These are phyloP conservation scores for Tarsius wallacei DNA, from an alignment of 2,797 vertebrate genomes.

Conservation along the genomic window DNA sequence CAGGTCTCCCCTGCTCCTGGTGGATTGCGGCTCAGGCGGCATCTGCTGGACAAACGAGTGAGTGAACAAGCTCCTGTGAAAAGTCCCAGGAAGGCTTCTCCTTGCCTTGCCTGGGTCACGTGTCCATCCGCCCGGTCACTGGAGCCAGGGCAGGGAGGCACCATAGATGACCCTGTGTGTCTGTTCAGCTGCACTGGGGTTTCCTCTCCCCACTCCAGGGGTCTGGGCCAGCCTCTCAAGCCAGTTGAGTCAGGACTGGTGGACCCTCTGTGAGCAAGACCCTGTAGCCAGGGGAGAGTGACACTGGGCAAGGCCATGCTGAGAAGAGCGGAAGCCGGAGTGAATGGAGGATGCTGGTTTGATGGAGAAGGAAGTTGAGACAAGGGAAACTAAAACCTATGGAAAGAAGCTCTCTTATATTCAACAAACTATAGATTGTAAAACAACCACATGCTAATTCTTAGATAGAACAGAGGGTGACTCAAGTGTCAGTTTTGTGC, in stretches of 20 bases:
- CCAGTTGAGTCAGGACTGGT: neutral
- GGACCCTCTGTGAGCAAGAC: neutral
- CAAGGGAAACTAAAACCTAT: neutral
- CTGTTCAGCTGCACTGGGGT: neutral
- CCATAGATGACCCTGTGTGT: neutral
- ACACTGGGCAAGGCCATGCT: neutral
- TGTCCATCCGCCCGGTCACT: neutral
- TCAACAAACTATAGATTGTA: too few species aligned
- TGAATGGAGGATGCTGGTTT: neutral
- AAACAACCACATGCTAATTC: rapidly evolving
- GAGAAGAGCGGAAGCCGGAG: neutral
- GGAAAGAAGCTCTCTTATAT: neutral
- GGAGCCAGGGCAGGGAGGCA: neutral
- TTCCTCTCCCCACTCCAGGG: neutral
- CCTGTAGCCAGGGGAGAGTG: neutral
- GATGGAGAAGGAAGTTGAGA: neutral
- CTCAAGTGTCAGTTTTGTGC: neutral
- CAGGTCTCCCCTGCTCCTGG: neutral
- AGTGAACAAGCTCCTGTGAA: too few species aligned
- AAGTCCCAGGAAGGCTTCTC: neutral
- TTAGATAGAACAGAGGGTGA: neutral
- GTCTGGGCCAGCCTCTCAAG: neutral
- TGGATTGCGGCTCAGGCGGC: too few species aligned
- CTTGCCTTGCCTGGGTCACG: neutral
- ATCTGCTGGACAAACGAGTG: rapidly evolving